Evolutionary conservation across 2,888 invertebrate species (phyloP).

Genomic region (Ametastegia equiseti): DNA sequence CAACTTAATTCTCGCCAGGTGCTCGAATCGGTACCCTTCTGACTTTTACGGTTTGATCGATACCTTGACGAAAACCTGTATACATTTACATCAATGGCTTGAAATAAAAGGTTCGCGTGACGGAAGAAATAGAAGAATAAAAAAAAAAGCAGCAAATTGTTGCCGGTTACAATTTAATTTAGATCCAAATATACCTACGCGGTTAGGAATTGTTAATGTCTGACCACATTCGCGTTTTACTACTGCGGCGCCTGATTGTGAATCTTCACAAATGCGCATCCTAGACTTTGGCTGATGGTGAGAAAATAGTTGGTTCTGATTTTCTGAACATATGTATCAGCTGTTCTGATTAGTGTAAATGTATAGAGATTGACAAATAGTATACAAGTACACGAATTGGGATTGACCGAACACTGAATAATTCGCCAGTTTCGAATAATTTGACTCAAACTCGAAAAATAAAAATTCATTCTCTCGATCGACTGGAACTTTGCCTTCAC

Average conservation of each 20-base stretch:
- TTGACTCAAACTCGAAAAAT: no score
- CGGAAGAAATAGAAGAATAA: neutral
- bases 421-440: no score
- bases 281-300: neutral
- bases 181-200: neutral
- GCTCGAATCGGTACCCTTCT: neutral
- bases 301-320: no score
- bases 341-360: no score
- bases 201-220: neutral
- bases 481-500: no score
- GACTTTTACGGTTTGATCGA: conserved; percentile 39
- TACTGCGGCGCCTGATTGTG: neutral
- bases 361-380: no score
- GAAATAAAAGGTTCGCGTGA: neutral
- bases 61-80: neutral
- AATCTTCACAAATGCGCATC: neutral
- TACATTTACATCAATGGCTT: conserved; percentile 6
- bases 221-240: neutral
- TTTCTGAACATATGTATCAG: no score
- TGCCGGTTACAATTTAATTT: neutral
- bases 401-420: no score
- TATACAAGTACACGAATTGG: no score
- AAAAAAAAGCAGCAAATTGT: neutral
- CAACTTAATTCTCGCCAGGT: conserved; percentile 8
- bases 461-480: no score